Conservation (phyloP, 2,113 vertebrate genomes). For the Sceloporus tristichus region DNA sequence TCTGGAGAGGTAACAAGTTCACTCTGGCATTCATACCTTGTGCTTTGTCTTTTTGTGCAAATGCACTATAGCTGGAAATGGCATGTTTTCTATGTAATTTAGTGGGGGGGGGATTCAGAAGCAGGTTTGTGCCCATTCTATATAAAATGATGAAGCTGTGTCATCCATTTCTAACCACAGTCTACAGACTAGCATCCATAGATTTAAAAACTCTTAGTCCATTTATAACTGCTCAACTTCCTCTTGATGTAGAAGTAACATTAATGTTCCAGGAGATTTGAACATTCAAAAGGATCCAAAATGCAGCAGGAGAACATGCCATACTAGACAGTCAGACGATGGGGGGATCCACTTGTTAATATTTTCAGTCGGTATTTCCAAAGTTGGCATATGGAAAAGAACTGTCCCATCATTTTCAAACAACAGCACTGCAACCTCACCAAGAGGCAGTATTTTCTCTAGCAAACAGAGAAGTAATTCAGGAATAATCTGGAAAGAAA, state of each 20-base stretch:
- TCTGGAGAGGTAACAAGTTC: not conserved
- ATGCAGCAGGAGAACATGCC: not conserved
- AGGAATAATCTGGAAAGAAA: not conserved
- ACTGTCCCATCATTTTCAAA: not conserved
- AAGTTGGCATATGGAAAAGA: not conserved
- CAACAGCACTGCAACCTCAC: not conserved
- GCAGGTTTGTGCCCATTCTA: not conserved
- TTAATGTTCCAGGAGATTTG: not conserved
- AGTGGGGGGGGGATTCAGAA: not conserved
- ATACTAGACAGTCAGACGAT: not conserved
- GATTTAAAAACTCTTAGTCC: not conserved
- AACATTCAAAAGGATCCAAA: not conserved
- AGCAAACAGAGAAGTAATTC: not conserved
- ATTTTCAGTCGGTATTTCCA: not conserved
- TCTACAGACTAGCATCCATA: not conserved
- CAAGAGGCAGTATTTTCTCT: not conserved
- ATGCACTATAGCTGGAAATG: not conserved
- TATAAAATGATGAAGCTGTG: not conserved
- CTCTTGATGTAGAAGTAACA: not conserved
- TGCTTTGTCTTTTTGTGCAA: not conserved
- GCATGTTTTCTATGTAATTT: not conserved
- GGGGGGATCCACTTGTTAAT: not conserved
- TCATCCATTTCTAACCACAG: not conserved
- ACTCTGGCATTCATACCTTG: not conserved
- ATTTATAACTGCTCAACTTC: conserved; percentile 10